Evolutionary conservation across 1,140 invertebrate genomes (phyloP), one percentile per base, ranked within the genome.

Genomic region (Cephus cinctus): DNA sequence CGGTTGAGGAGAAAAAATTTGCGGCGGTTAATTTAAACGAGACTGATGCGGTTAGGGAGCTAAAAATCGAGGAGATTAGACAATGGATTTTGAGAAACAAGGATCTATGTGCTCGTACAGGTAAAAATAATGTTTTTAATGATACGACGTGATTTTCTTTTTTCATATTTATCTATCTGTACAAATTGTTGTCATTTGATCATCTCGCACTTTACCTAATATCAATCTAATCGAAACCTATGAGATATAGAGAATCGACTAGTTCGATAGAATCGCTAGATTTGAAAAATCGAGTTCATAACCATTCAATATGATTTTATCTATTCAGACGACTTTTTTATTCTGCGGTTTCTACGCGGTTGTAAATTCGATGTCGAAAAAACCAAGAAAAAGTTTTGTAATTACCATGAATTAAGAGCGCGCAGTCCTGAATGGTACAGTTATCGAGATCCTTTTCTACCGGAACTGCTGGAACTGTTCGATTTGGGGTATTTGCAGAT

Each of bases 361-460:
- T 81, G 81, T 40, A 86, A 86, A 63, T 86, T 80, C 56, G 71
- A 84, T 51, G 43, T 80, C 0, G 78, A 82, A 5, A 76, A 69
- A 53, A 69, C 81, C 0, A 83, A 84, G 55, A 63, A 45, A 19
- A 86, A 84, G 59, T 57, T 86, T 0, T 67, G 59, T 39, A 83
- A 80, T 51, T 85, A 80, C 59, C 81, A 83, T 48, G 66, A 67
- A 38, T 80, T 86, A 65, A 69, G 80, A 32, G 56, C 63, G 0
- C 68, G 75, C 32, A 55, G 75, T 19, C 67, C 79, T 0, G 80
- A 84, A 60, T 86, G 85, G 84, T 86, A 81, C 57, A 38, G 52
- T 4, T 75, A 83, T 42, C 73, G 83, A 43, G 74, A 87, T 73
- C 84, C 85, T 3, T 56, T 69, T 12, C 50, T 79, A 8, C 76